Evolutionary conservation across 1,140 invertebrate species (phyloP).

Genomic region (Triops cancriformis): DNA sequence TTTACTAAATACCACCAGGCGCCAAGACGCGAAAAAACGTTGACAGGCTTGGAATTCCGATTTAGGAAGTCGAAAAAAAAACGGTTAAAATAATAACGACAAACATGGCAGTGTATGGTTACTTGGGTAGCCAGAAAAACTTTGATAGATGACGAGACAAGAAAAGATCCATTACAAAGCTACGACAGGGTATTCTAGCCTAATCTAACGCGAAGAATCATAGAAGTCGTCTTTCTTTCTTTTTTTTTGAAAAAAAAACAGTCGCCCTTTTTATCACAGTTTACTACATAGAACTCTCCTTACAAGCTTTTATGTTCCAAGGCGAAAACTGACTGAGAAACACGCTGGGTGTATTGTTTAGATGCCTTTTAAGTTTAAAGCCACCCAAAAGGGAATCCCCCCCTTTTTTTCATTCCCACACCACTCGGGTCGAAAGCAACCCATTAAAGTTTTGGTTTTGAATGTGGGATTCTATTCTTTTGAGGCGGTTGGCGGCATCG

Average conservation of each 20-base stretch:
- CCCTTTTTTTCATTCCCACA: neutral
- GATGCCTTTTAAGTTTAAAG: neutral
- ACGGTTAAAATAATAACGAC: neutral
- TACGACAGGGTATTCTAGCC: neutral
- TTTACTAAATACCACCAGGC: too few species aligned
- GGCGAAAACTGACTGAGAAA: neutral
- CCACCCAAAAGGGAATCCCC: too few species aligned
- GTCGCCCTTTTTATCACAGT: too few species aligned
- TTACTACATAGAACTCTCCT: too few species aligned
- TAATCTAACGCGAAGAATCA: neutral
- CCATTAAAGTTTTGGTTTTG: neutral
- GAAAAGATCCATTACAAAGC: slow-evolving; percentile 2
- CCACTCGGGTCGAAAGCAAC: neutral
- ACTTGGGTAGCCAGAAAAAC: neutral
- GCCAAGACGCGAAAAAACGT: too few species aligned
- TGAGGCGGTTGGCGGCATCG: neutral
- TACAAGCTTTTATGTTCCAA: neutral
- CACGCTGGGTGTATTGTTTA: neutral
- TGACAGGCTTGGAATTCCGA: too few species aligned
- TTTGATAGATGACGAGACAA: neutral
- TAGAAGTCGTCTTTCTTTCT: neutral
- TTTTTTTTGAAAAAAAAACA: neutral
- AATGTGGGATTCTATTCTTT: neutral
- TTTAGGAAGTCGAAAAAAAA: neutral
- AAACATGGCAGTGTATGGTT: neutral